Percentiles rank a stretch among this genome's conserved stretches.
Evolutionary conservation across 2,888 invertebrate species (phyloP).

Genomic region (Odontocolon sp.): DNA sequence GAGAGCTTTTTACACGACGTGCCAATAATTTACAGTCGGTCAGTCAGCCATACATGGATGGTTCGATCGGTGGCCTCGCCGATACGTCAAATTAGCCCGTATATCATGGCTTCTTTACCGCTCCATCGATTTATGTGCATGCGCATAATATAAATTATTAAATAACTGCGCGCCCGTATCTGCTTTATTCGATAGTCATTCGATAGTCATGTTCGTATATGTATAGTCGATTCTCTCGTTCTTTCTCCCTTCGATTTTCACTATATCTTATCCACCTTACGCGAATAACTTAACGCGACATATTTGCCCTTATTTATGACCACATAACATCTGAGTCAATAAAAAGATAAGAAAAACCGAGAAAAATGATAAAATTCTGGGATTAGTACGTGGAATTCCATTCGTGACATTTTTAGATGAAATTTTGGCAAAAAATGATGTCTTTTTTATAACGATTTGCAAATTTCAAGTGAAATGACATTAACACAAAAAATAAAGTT

Average conservation of each 20-base stretch:
- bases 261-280: too few species aligned
- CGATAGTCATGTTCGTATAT: background rate
- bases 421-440: too few species aligned
- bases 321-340: too few species aligned
- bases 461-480: too few species aligned
- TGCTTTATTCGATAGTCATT: background rate
- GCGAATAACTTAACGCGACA: too few species aligned
- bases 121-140: constrained; percentile 78
- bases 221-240: background rate
- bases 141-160: constrained; percentile 80
- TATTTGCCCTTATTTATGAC: too few species aligned
- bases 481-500: too few species aligned
- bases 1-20: constrained; percentile 76
- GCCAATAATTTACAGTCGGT: constrained; percentile 80
- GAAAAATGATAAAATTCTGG: too few species aligned
- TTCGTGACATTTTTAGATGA: too few species aligned
- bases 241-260: background rate
- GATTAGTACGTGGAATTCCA: too few species aligned
- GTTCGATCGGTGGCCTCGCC: constrained; percentile 73
- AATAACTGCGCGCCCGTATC: constrained; percentile 70
- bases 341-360: too few species aligned
- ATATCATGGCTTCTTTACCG: constrained; percentile 79
- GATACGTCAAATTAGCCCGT: constrained; percentile 80
- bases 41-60: constrained; percentile 78
- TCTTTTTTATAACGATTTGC: too few species aligned